These are phyloP conservation scores for Cephus spinipes DNA, from an alignment of 2,888 invertebrate genomes.

Conservation along the genomic window DNA sequence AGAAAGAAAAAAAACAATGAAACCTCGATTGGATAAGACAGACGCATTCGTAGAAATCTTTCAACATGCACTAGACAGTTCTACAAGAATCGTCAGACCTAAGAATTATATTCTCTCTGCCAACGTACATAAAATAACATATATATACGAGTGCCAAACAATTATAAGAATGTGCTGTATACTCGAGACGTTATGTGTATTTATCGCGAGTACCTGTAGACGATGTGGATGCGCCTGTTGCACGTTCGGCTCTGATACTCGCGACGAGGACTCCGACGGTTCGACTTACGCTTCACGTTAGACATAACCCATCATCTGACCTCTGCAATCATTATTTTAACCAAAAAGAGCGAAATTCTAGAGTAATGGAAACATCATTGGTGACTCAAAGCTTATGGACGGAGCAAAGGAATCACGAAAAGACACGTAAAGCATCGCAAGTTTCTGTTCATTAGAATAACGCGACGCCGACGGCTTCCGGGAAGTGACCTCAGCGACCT, in stretches of 20 bases:
- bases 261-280: conserved; percentile 14
- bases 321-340: not conserved
- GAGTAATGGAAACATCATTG: not conserved
- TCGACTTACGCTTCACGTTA: not conserved
- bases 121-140: not conserved
- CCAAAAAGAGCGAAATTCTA: not conserved
- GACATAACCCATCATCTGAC: not conserved
- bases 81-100: not conserved
- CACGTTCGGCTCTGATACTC: conserved; percentile 6
- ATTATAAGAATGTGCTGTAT: conserved; percentile 18
- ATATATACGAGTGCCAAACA: not conserved
- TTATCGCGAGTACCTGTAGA: conserved; percentile 14
- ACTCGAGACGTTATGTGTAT: conserved; percentile 12
- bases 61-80: not conserved
- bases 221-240: conserved; percentile 15
- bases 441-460: conserved; percentile 21
- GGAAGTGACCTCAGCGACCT: conserved; percentile 52
- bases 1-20: not conserved
- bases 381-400: not conserved
- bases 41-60: not conserved
- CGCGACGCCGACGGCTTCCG: conserved; percentile 40
- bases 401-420: conserved; percentile 32
- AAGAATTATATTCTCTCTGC: not conserved
- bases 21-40: not conserved
- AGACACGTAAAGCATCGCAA: not conserved